A percentile compares a stretch with the other conserved stretches of the same genome.
Evolutionary conservation across 2,797 vertebrate species (phyloP).

Genomic region (Aselliscus stoliczkanus): DNA sequence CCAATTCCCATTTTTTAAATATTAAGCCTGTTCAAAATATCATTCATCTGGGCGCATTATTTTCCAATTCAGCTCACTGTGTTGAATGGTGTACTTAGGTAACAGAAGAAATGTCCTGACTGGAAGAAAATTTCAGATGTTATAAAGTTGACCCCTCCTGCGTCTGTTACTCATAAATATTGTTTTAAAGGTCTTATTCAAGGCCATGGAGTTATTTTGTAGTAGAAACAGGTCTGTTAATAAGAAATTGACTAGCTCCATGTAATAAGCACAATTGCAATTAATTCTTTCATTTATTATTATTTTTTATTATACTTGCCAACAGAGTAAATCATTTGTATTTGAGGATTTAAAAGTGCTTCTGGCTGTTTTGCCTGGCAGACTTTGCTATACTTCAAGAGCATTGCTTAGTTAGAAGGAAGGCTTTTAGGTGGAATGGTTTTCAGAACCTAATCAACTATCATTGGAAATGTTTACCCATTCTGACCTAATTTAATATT

Average conservation of each 20-base stretch:
- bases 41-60: background rate
- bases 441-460: slow-evolving; percentile 29
- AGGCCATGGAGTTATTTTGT: background rate
- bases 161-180: background rate
- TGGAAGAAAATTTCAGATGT: background rate
- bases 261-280: background rate
- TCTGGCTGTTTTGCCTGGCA: background rate
- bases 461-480: slow-evolving; percentile 2
- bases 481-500: slow-evolving; percentile 48
- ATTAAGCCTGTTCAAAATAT: background rate
- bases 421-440: background rate
- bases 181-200: background rate
- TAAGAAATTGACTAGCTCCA: background rate
- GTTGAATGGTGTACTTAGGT: background rate
- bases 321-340: slow-evolving; percentile 10
- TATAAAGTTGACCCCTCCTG: background rate
- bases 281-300: slow-evolving; percentile 33
- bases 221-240: background rate
- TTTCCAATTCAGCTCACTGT: background rate
- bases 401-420: background rate
- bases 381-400: background rate
- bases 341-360: slow-evolving; percentile 14
- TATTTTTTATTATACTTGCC: background rate
- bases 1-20: background rate
- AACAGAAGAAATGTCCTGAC: background rate